Evolutionary conservation across 2,113 vertebrate genomes (phyloP), one percentile per base, ranked within the genome.

Genomic region (Microtus oregoni): DNA sequence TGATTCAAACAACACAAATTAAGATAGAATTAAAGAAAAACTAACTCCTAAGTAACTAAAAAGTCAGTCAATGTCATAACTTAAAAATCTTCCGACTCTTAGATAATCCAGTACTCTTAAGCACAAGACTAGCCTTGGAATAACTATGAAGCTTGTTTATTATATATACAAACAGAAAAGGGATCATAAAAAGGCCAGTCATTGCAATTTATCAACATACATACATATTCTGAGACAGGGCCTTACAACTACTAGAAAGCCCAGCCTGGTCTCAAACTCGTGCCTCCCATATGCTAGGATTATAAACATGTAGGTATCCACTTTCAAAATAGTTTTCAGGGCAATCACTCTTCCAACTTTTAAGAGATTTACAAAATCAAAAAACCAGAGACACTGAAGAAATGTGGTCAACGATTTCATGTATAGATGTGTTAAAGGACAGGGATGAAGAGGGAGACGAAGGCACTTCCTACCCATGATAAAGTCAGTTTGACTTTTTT

Each of bases 41-140:
- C 24, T 8, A 96, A 92, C 24, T 90, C n/a, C 22, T 79, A 93
- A 93, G 89, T 89, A 50, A 79, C 72, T 90, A 0, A 92, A 77
- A 91, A 96, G 47, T 73, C 65, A 96, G 47, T 68, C 50, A 78
- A 82, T 82, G 30, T 92, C 15, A 19, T 58, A 19, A 58, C 55
- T 58, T 58, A 58, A 94, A 55, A 47, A 81, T 86, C 63, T 90
- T 96, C 41, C 81, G 75, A 94, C 38, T 93, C 35, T 93, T 22
- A 58, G 19, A 15, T 89, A 94, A 90, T 70, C 63, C 24, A 77
- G 12, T 41, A 91, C 35, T 95, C 87, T 81, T 85, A 76, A 89
- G 30, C 19, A 75, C 8, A 96, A 93, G 76, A 7, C 67, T 92
- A 75, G 22, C 41, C 32, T 95, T 32, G 68, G 75, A 85, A 90